Evolutionary conservation across 2,113 vertebrate genomes (phyloP).

Genomic region (Talpa occidentalis): DNA sequence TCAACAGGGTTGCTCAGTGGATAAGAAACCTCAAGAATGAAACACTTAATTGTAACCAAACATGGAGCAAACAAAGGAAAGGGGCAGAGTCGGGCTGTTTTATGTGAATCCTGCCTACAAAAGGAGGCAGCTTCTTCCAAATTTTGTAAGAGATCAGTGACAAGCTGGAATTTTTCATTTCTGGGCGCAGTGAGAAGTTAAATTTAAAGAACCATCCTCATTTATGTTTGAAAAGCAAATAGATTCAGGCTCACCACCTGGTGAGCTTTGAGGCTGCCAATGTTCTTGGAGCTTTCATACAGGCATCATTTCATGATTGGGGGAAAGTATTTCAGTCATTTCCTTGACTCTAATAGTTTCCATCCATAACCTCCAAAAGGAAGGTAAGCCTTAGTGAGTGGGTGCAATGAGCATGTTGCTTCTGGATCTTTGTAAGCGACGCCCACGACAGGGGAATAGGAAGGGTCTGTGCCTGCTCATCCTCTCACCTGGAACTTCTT

Average conservation of each 20-base stretch:
- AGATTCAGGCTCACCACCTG: background rate
- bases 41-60: slow-evolving; percentile 79
- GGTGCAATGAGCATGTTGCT: background rate
- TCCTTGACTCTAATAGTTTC: slow-evolving; percentile 69
- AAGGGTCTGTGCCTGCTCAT: accelerated
- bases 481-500: background rate
- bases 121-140: background rate
- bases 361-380: slow-evolving; percentile 48
- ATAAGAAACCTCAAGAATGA: slow-evolving; percentile 80
- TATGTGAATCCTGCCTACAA: slow-evolving; percentile 28
- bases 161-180: slow-evolving; percentile 49
- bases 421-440: background rate
- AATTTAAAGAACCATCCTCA: background rate
- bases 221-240: background rate
- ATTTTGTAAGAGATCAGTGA: slow-evolving; percentile 5
- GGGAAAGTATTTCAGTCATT: slow-evolving; percentile 72
- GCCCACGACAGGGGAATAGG: background rate
- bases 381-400: background rate
- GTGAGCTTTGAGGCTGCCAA: background rate
- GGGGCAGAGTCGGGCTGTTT: background rate
- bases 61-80: slow-evolving; percentile 63
- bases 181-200: slow-evolving; percentile 46
- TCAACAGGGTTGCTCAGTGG: slow-evolving; percentile 64
- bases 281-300: slow-evolving; percentile 55
- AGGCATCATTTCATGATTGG: slow-evolving; percentile 56